phyloP scores from a whole-genome alignment of 2,797 vertebrate species.

The Labeo calbasu region DNA sequence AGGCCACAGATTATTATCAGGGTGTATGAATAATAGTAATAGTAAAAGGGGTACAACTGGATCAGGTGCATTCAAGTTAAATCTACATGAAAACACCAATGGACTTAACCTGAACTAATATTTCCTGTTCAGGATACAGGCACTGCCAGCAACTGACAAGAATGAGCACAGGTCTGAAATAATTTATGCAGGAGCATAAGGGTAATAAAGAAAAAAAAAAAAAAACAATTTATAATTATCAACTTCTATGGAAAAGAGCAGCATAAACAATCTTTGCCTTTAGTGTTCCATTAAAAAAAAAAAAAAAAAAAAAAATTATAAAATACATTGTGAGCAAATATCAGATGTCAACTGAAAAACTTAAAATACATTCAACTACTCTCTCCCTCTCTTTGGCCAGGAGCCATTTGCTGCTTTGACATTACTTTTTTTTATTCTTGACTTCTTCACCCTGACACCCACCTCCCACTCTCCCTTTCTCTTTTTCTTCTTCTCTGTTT shows the following conservation, averaged over 20 bases:
- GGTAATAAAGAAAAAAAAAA: not conserved
- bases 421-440: not conserved
- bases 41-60: constrained; percentile 11
- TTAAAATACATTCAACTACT: constrained; percentile 65
- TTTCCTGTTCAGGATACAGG: not conserved
- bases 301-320: not conserved
- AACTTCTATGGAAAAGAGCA: not conserved
- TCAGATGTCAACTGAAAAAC: not conserved
- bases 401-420: not conserved
- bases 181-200: not conserved
- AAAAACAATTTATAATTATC: not conserved
- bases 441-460: not conserved
- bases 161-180: not conserved
- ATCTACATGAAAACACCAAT: not conserved
- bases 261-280: not conserved
- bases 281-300: not conserved
- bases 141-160: not conserved
- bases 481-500: not conserved
- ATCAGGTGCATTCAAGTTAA: constrained; percentile 3
- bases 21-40: constrained; percentile 66
- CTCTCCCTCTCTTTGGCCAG: constrained; percentile 52
- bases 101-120: not conserved
- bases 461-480: not conserved
- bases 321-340: not conserved
- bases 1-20: constrained; percentile 55